Evolutionary conservation across 2,113 vertebrate species (phyloP), one percentile per base, ranked within the genome.

Genomic region (Lucifuga dentata): DNA sequence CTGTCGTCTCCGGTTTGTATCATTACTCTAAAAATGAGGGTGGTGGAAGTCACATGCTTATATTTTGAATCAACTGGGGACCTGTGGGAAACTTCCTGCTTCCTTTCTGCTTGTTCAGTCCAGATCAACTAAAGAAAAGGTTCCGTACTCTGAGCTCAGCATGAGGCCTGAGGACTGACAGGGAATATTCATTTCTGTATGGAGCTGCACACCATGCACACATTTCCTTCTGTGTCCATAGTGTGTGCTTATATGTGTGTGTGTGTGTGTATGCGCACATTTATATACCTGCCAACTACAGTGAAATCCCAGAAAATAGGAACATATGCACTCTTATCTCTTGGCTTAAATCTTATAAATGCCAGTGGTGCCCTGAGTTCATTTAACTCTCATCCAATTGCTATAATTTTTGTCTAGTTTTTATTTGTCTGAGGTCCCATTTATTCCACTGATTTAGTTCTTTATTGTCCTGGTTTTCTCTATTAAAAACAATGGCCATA

Each of bases 1-100:
- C 71, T 69, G 78, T 81, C 70, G 26, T 59, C 73, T 78, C 62
- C 40, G 15, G 17, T 79, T 84, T 59, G 67, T 26, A 68, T 78
- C 86, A 67, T 23, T 5, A 43, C 63, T 58, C 16, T n/a, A 46
- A 64, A 58, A 44, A 39, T 10, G 16, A 29, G 19, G 15, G 24
- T 15, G 35, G 40, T 43, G 33, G 43, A 46, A 44, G 60, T 62
- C 38, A 10, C 9, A 2, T 17, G 23, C 35, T 57, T 1, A 3
- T 57, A 53, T 64, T 20, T 1, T 9, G 38, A 65, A 51, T 32
- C 20, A 20, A 38, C 46, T 0, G 49, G 16, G 33, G 72, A 70
- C 49, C 65, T 48, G 15, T 4, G 55, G 19, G 40, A 36, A 62
- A 43, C 15, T 44, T 19, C 3, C 19, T 24, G 57, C 53, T 61